phyloP scores from a whole-genome alignment of 2,113 vertebrate genomes.

The Caranx ignobilis region DNA sequence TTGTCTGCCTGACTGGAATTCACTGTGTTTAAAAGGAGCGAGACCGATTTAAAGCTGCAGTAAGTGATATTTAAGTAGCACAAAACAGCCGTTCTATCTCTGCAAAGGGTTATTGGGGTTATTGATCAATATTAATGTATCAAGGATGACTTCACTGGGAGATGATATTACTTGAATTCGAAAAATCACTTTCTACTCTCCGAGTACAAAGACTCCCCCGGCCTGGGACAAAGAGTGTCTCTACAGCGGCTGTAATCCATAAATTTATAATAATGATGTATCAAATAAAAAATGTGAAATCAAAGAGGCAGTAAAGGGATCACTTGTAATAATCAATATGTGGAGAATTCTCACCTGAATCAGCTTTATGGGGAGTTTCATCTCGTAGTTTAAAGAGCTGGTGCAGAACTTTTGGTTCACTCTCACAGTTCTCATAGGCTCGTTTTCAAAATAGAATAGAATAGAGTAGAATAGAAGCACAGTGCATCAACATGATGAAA shows the following conservation, averaged over 20 bases:
- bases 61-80: slow-evolving; percentile 34
- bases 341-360: background rate
- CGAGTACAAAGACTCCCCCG: slow-evolving; percentile 6
- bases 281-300: slow-evolving; percentile 14
- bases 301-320: background rate
- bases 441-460: too few species aligned
- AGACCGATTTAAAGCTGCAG: slow-evolving; percentile 30
- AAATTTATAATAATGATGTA: background rate
- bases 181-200: slow-evolving; percentile 12
- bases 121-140: slow-evolving; percentile 40
- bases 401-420: background rate
- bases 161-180: slow-evolving; percentile 25
- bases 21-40: slow-evolving; percentile 7
- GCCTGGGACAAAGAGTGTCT: slow-evolving; percentile 1
- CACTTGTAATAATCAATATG: background rate
- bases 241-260: background rate
- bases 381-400: background rate
- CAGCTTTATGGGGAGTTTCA: background rate
- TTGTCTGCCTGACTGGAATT: slow-evolving; percentile 36
- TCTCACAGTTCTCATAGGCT: background rate
- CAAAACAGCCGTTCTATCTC: slow-evolving; percentile 21
- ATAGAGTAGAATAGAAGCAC: too few species aligned
- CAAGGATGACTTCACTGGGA: slow-evolving; percentile 34
- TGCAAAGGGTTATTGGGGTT: slow-evolving; percentile 22
- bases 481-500: too few species aligned